These are phyloP conservation scores for Himalopsyche tibetana DNA, from an alignment of 2,888 invertebrate genomes.

Conservation along the genomic window DNA sequence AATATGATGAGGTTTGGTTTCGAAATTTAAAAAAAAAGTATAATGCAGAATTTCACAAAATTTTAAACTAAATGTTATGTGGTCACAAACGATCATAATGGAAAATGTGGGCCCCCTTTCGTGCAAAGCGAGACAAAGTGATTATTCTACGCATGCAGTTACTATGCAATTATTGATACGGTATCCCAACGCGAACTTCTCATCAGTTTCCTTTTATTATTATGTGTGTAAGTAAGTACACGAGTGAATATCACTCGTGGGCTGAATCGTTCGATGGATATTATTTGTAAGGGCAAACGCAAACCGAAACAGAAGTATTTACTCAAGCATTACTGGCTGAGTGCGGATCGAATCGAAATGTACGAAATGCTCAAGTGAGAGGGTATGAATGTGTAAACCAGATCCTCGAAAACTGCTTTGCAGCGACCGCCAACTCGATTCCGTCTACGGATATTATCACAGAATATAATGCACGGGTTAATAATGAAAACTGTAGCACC, in stretches of 20 bases:
- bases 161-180: too few species aligned
- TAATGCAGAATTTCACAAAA: too few species aligned
- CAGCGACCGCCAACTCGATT: conserved; percentile 14
- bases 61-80: too few species aligned
- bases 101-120: too few species aligned
- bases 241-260: background rate
- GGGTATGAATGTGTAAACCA: conserved; percentile 37
- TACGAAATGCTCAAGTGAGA: conserved; percentile 32
- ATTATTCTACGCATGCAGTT: too few species aligned
- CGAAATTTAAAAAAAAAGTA: too few species aligned
- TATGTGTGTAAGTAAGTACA: too few species aligned
- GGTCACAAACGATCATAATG: too few species aligned
- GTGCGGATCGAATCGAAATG: conserved; percentile 56
- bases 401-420: conserved; percentile 23
- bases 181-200: background rate
- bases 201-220: background rate
- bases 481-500: too few species aligned
- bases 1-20: too few species aligned
- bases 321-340: conserved; percentile 58
- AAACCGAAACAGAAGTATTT: conserved; percentile 60
- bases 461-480: too few species aligned
- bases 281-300: conserved; percentile 40
- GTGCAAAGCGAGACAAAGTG: too few species aligned
- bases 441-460: background rate
- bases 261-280: conserved; percentile 3